phyloP scores from a whole-genome alignment of 2,888 invertebrate species.

The Eupithecia dodoneata region DNA sequence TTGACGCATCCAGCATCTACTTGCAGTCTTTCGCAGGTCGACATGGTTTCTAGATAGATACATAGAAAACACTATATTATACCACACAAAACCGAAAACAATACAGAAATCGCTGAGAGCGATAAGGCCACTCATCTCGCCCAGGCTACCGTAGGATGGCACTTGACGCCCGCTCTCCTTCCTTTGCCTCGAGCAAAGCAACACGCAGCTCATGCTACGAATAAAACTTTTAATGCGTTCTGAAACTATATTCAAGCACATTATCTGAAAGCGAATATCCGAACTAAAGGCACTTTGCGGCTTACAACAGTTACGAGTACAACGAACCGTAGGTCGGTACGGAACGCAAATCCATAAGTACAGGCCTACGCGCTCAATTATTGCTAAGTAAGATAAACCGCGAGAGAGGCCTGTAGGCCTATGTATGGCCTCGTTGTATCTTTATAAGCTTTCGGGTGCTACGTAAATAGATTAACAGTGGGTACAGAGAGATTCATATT shows the following conservation, averaged over 20 bases:
- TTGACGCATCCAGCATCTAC: too few relatives aligned
- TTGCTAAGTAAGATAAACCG: slow-evolving; percentile 10
- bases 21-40: too few relatives aligned
- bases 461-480: not conserved
- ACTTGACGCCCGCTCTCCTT: too few relatives aligned
- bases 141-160: too few relatives aligned
- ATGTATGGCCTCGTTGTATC: not conserved
- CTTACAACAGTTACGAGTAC: not conserved
- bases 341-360: not conserved
- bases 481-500: not conserved
- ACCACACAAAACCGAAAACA: too few relatives aligned
- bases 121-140: too few relatives aligned
- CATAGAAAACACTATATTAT: too few relatives aligned
- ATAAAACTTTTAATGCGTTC: not conserved
- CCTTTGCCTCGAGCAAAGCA: not conserved
- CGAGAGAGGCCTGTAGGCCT: not conserved
- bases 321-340: not conserved
- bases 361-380: slow-evolving; percentile 1
- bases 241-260: not conserved
- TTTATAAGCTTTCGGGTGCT: not conserved
- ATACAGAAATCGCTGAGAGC: too few relatives aligned
- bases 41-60: too few relatives aligned
- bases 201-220: not conserved
- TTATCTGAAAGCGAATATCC: slow-evolving; percentile 1
- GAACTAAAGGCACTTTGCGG: slow-evolving; percentile 5